Conservation (phyloP, 2,888 invertebrate species). For the Eutolmus rufibarbis region DNA sequence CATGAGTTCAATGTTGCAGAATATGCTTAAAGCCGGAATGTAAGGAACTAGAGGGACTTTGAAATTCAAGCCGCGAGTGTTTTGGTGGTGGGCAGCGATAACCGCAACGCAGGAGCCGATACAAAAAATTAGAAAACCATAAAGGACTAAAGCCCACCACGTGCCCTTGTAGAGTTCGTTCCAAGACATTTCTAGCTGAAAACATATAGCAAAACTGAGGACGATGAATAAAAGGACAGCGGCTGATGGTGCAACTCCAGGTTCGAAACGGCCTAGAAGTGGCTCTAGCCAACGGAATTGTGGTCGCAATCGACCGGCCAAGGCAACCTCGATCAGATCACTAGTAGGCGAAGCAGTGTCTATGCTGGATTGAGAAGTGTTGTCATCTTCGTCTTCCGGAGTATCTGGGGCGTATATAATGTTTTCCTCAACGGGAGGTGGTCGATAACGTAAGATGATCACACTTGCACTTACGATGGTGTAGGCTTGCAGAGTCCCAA, state of each 20-base stretch:
- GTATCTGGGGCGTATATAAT: constrained; percentile 65
- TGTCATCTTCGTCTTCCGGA: constrained; percentile 68
- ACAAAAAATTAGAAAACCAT: constrained; percentile 69
- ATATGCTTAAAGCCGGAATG: constrained; percentile 79
- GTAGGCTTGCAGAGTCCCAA: constrained; percentile 86
- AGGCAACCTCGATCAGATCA: constrained; percentile 67
- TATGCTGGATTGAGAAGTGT: constrained; percentile 70
- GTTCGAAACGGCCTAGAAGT: constrained; percentile 75
- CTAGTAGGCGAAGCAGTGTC: constrained; percentile 68
- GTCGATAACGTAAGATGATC: constrained; percentile 83
- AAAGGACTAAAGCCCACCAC: constrained; percentile 75
- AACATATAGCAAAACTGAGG: constrained; percentile 74
- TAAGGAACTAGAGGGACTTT: constrained; percentile 83
- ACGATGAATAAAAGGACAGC: constrained; percentile 76
- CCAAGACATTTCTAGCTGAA: constrained; percentile 71
- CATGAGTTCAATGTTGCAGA: constrained; percentile 84
- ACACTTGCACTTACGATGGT: constrained; percentile 92
- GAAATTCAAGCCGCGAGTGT: constrained; percentile 73
- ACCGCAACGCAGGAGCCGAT: constrained; percentile 74
- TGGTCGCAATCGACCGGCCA: constrained; percentile 79
- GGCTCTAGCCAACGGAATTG: constrained; percentile 79
- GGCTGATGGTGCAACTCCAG: constrained; percentile 76
- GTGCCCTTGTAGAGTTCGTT: constrained; percentile 65
- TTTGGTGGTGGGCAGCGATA: constrained; percentile 80
- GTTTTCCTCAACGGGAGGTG: constrained; percentile 65